Base-by-base conservation (phyloP, 2,888 invertebrate species). In the Drosophila longiperda region DNA sequence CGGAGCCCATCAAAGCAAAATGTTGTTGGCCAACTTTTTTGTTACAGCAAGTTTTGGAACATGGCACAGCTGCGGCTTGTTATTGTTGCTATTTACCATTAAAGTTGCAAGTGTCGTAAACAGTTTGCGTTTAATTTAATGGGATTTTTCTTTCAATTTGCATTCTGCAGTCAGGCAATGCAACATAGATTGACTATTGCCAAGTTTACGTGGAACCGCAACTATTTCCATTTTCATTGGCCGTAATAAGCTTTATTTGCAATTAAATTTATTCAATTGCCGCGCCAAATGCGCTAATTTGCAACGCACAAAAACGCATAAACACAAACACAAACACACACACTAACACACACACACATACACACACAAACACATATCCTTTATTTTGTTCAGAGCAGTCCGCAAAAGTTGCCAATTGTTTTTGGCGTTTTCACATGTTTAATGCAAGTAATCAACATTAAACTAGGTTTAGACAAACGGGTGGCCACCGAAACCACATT, bases 201-300 rank as follows among this genome's bases (percentile, higher is more conserved):
- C 54, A 64, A 78, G 65, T 66, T 77, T 75, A 75, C 29, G 59
- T 59, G 12, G 32, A 50, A 36, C 71, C 80, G 71, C 80, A 77
- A 26, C 52, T 60, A 72, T 75, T 72, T 65, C 36, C 55, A 49
- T 68, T 68, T 76, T 73, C 67, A 70, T 66, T 72, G 72, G 38
- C 34, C 32, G 70, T 63, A 64, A 72, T 78, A 63, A 69, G 86
- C 80, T 65, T 76, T 87, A 78, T 74, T 65, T 82, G 73, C 88
- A 87, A 86, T 89, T 86, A 89, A 85, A 89, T 85, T 72, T 78
- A 86, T 86, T 86, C 85, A 86, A 86, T 86, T 89, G 90, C 78
- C 86, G 60, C 60, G 67, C 64, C 62, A 71, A 80, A 66, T 57
- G 60, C 78, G 78, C 82, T 77, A 85, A 85, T 87, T 85, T 80